Percentiles rank a stretch among this genome's conserved stretches.
phyloP scores from a whole-genome alignment of 2,113 vertebrate species.

The Xenotilapia caudafasciata region DNA sequence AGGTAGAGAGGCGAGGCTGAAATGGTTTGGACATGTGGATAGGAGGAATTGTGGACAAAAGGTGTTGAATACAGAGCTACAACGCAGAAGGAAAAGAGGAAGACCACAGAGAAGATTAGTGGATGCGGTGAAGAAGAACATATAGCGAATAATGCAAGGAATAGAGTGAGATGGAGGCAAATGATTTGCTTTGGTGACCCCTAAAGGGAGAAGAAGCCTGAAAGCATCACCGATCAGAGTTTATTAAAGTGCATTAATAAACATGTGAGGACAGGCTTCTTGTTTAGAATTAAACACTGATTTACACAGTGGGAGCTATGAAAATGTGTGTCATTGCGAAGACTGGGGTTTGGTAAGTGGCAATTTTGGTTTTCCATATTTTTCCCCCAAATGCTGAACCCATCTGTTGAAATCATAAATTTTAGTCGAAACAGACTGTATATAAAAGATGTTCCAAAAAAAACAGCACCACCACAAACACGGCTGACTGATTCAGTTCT shows the following conservation, averaged over 20 bases:
- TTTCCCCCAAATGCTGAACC: background rate
- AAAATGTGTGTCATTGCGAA: background rate
- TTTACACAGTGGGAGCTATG: background rate
- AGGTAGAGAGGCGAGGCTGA: background rate
- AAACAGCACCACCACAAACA: background rate
- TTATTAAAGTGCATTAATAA: background rate
- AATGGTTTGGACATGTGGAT: background rate
- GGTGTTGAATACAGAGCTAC: background rate
- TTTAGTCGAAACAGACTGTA: background rate
- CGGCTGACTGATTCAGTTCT: background rate
- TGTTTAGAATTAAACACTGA: background rate
- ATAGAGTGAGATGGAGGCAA: background rate
- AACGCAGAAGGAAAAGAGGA: background rate
- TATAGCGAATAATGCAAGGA: background rate
- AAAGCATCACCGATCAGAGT: background rate
- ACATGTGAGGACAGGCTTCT: background rate
- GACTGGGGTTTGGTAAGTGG: background rate
- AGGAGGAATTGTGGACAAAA: background rate
- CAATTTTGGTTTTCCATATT: background rate
- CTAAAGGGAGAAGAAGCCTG: background rate
- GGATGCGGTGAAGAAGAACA: background rate
- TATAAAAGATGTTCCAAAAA: background rate
- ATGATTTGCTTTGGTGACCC: background rate
- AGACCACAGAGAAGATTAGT: background rate
- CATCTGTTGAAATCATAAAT: background rate